A percentile compares a stretch with the other conserved stretches of the same genome.
phyloP scores from a whole-genome alignment of 2,797 vertebrate genomes.

The Adrianichthys oophorus region DNA sequence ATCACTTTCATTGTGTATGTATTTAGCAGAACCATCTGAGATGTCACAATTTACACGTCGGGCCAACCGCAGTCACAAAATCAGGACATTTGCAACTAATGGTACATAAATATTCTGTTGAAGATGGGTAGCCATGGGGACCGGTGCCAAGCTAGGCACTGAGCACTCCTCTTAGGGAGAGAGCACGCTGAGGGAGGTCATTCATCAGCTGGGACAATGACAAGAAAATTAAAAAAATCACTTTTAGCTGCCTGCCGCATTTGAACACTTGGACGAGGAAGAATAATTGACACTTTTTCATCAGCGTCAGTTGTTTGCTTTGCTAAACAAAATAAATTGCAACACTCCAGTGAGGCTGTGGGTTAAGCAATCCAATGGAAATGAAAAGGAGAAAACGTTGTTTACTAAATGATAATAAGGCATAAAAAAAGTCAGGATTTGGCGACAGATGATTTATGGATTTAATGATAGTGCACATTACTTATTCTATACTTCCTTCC shows the following conservation, averaged over 20 bases:
- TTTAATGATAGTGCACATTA: slow-evolving; percentile 61
- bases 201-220: slow-evolving; percentile 76
- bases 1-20: neutral
- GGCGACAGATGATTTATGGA: slow-evolving; percentile 53
- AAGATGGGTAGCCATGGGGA: slow-evolving; percentile 71
- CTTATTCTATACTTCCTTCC: slow-evolving; percentile 51
- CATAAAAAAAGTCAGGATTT: slow-evolving; percentile 33
- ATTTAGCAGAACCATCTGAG: slow-evolving; percentile 23
- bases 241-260: slow-evolving; percentile 66
- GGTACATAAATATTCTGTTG: slow-evolving; percentile 60
- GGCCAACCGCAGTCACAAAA: slow-evolving; percentile 65
- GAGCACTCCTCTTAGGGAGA: slow-evolving; percentile 44
- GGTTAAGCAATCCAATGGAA: slow-evolving; percentile 26
- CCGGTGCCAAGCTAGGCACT: slow-evolving; percentile 59
- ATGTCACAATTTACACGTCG: slow-evolving; percentile 56
- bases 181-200: slow-evolving; percentile 66
- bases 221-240: slow-evolving; percentile 71
- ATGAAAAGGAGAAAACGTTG: slow-evolving; percentile 32
- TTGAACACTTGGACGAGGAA: slow-evolving; percentile 23
- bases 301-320: slow-evolving; percentile 46
- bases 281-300: slow-evolving; percentile 31
- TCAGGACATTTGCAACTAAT: slow-evolving; percentile 61
- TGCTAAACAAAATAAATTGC: slow-evolving; percentile 32
- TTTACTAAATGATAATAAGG: slow-evolving; percentile 24
- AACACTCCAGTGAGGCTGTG: slow-evolving; percentile 28